Percentiles rank a stretch among this genome's conserved stretches.
Conservation (phyloP, 2,888 invertebrate genomes). For the Diarsia mendica region DNA sequence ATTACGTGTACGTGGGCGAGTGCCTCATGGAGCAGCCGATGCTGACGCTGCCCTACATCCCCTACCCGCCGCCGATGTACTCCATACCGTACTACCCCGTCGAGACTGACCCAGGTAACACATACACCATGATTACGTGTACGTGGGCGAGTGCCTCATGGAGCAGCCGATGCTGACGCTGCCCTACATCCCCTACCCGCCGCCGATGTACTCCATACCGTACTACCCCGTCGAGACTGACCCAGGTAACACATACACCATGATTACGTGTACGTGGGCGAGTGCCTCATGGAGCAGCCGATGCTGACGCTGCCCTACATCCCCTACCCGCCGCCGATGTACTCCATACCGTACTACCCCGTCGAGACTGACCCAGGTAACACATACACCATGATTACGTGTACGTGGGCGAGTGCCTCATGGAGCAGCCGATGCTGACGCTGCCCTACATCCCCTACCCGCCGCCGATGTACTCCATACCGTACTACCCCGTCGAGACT, state of each 20-base stretch:
- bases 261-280: conserved; percentile 61
- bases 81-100: conserved; percentile 85
- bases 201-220: conserved; percentile 85
- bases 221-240: conserved; percentile 86
- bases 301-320: conserved; percentile 83
- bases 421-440: conserved; percentile 76
- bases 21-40: conserved; percentile 75
- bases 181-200: conserved; percentile 87
- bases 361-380: conserved; percentile 83
- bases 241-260: conserved; percentile 71
- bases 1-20: conserved; percentile 65
- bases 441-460: conserved; percentile 87
- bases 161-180: conserved; percentile 77
- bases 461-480: conserved; percentile 85
- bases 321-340: conserved; percentile 86
- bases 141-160: conserved; percentile 71
- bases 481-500: conserved; percentile 85
- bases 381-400: background rate
- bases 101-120: conserved; percentile 81
- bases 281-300: conserved; percentile 75
- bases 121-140: background rate
- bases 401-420: conserved; percentile 69
- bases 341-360: conserved; percentile 86
- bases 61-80: conserved; percentile 87
- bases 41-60: conserved; percentile 82